A percentile compares a stretch with the other conserved stretches of the same genome.
Conservation (phyloP, 2,888 invertebrate genomes). For the Euspilapteryx auroguttella region DNA sequence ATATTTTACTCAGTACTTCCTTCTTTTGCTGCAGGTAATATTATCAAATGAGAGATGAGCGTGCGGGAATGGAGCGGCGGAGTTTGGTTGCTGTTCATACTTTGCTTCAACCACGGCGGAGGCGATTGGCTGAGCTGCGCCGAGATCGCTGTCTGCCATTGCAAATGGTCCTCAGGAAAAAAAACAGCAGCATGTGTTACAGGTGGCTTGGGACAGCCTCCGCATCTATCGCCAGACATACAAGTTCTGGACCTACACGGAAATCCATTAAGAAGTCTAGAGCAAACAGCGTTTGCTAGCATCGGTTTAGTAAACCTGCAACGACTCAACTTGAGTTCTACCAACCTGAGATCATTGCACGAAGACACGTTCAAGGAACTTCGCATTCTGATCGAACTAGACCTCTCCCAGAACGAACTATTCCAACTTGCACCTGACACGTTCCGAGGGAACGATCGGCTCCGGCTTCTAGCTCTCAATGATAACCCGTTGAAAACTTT, state of each 20-base stretch:
- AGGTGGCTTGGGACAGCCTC: slow-evolving; percentile 73
- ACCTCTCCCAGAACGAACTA: slow-evolving; percentile 81
- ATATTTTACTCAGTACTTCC: neutral
- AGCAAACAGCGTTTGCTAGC: slow-evolving; percentile 76
- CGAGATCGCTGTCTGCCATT: slow-evolving; percentile 70
- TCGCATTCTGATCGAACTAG: slow-evolving; percentile 82
- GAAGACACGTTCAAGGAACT: slow-evolving; percentile 82
- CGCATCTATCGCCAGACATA: slow-evolving; percentile 55
- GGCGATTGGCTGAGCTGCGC: slow-evolving; percentile 86
- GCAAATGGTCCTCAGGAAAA: slow-evolving; percentile 92
- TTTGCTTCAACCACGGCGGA: slow-evolving; percentile 19
- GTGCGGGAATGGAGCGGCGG: neutral
- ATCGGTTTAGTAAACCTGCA: slow-evolving; percentile 82
- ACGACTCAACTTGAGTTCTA: slow-evolving; percentile 75
- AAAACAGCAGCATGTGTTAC: slow-evolving; percentile 84
- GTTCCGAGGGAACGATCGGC: slow-evolving; percentile 79
- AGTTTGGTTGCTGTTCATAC: slow-evolving; percentile 10
- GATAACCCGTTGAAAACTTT: slow-evolving; percentile 78
- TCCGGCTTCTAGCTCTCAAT: slow-evolving; percentile 75
- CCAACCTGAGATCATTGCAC: slow-evolving; percentile 73
- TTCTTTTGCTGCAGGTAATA: neutral
- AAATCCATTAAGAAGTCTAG: slow-evolving; percentile 72
- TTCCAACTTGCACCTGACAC: slow-evolving; percentile 74
- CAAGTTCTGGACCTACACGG: slow-evolving; percentile 78
- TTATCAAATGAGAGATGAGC: neutral